Evolutionary conservation across 2,888 invertebrate genomes (phyloP).

Genomic region (Meiosimyza platycephala): DNA sequence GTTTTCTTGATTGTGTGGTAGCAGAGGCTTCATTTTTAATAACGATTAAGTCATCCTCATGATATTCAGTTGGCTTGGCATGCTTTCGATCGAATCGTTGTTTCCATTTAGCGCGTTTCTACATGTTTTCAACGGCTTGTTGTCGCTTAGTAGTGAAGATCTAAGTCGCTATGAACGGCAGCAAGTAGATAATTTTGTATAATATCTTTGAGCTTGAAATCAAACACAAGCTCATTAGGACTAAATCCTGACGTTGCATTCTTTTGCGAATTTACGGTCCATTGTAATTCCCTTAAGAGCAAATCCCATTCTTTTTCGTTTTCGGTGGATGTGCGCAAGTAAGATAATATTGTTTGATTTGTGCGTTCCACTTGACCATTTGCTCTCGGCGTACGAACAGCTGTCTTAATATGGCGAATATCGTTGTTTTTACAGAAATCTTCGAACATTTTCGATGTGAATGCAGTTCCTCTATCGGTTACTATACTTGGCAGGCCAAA

Average conservation of each 20-base stretch:
- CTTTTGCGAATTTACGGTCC: too few relatives aligned
- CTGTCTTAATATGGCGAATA: slow-evolving; percentile 47
- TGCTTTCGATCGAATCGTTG: slow-evolving; percentile 37
- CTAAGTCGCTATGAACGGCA: too few relatives aligned
- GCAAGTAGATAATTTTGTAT: too few relatives aligned
- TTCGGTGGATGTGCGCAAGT: slow-evolving; percentile 42
- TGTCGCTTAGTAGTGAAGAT: slow-evolving; percentile 27
- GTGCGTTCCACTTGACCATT: slow-evolving; percentile 42
- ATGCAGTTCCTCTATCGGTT: slow-evolving; percentile 49
- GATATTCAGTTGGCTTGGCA: slow-evolving; percentile 17
- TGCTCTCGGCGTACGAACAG: too few relatives aligned
- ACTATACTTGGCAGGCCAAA: slow-evolving; percentile 48
- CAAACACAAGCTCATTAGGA: too few relatives aligned
- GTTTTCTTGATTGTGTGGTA: slow-evolving; percentile 37
- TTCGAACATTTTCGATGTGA: slow-evolving; percentile 45
- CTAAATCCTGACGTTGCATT: too few relatives aligned
- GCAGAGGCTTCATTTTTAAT: slow-evolving; percentile 33
- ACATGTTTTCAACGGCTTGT: slow-evolving; percentile 29
- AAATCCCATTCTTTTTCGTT: slow-evolving; percentile 36
- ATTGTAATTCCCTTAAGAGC: slow-evolving; percentile 22
- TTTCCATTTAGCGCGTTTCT: slow-evolving; percentile 32
- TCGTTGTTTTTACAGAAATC: slow-evolving; percentile 38
- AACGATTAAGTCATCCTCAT: slow-evolving; percentile 30
- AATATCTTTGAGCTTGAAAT: too few relatives aligned
- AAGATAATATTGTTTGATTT: slow-evolving; percentile 40